Evolutionary conservation across 2,888 invertebrate genomes (phyloP).

Genomic region (Pristionchus maxplancki): DNA sequence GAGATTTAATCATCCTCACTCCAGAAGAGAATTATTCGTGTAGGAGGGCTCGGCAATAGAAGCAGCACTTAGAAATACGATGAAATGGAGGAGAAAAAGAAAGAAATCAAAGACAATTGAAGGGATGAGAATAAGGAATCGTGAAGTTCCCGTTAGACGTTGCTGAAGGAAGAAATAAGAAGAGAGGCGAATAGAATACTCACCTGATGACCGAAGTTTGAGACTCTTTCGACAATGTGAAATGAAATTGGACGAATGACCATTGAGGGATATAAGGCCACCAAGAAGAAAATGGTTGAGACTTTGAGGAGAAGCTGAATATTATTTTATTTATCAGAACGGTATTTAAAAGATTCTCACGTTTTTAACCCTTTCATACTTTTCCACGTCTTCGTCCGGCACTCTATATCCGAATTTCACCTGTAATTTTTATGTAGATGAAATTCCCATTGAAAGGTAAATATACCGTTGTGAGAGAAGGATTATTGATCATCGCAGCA

Average conservation of each 20-base stretch:
- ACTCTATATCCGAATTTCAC: not conserved
- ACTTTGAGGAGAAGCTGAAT: not conserved
- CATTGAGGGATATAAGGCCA: not conserved
- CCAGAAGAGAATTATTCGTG: not conserved
- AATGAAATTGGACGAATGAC: not conserved
- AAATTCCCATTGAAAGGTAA: not conserved
- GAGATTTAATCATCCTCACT: not conserved
- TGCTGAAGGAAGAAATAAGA: not conserved
- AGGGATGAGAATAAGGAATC: not conserved
- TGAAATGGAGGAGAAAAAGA: constrained; percentile 1
- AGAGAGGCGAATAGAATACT: not conserved
- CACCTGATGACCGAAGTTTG: constrained; percentile 43
- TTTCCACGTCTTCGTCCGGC: not conserved
- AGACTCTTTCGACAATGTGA: not conserved
- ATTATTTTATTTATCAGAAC: not conserved
- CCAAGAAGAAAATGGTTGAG: not conserved
- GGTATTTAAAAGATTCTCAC: not conserved
- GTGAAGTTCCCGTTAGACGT: constrained; percentile 29
- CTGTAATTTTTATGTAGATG: too few species aligned
- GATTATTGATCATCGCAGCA: constrained; percentile 10
- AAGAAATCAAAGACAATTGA: not conserved
- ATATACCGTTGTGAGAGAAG: not conserved
- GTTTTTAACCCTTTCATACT: not conserved
- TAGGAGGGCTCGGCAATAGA: not conserved
- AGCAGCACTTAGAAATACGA: not conserved